Base-by-base conservation (phyloP, 2,113 vertebrate species). In the Istiophorus platypterus region DNA sequence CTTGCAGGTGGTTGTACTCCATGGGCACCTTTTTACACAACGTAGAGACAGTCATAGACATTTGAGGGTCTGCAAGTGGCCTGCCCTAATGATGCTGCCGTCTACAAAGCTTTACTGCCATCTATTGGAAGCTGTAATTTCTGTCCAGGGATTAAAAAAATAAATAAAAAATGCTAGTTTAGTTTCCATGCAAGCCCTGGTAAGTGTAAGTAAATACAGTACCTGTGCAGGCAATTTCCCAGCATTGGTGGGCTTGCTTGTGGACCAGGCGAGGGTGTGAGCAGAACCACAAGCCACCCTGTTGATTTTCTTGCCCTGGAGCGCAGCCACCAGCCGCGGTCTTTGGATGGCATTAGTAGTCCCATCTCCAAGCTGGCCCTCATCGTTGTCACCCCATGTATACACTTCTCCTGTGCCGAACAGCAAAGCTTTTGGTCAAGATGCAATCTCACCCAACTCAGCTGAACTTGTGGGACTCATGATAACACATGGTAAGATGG, bases 231-330 rank as follows among this genome's bases (percentile, higher is more conserved):
- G 98, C 5, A 99, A 97, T 76, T 98, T 99, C 64, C 98, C 98
- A 22, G 98, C 97, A 24, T 99, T 99, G 80, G 97, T 96, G 63
- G 98, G 98, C 85, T 99, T 99, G 94, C 98, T 99, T 65, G 98
- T 99, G 24, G 98, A 99, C 98, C 98, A 99, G 61, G 98, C 95
- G 2, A 99, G 96, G 0, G 98, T 99, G 91, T 99, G 98, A 5
- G 98, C 98, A 1, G 98, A 99, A 22, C 98, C 98, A 72, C 98
- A 99, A 63, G 98, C 98, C 84, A 99, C 98, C 18, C 98, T 92
- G 95, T 99, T 99, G 89, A 99, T 99, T 90, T 99, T 99, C 94
- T 99, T 99, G 62, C 97, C 98, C 96, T 99, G 98, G 76, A 99
- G 96, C 0, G 98, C 98, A 15, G 96, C 96, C 37, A 99, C 98